Base-by-base conservation (phyloP, 2,113 vertebrate species). In the Eulacestoma nigropectus region DNA sequence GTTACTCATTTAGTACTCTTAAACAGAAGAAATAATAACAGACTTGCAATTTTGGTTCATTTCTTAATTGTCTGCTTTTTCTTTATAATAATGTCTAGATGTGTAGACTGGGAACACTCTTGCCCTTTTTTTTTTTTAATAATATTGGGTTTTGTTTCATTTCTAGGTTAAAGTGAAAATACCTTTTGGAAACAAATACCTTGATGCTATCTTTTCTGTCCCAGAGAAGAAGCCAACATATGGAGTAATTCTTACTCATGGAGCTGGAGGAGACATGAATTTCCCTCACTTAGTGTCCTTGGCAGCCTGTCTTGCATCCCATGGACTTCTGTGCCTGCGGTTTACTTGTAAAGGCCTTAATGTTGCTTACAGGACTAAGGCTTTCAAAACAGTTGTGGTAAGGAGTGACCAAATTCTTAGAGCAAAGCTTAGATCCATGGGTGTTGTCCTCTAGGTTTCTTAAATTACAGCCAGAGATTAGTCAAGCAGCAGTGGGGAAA, bases 331-430 rank as follows among this genome's bases (percentile, higher is more conserved):
- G 22, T 99, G 98, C 78, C 97, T 99, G 68, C 97, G 99, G 7
- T 99, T 99, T 95, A 99, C 99, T 16, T 99, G 99, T 93, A 99
- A 98, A 98, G 98, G 98, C n/a, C 98, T 99, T 80, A 99, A 99
- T 72, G 74, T 99, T 77, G 92, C 50, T 14, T 98, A 99, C 41
- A 98, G 99, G 95, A 94, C 98, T 76, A 99, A 98, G 94, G 99
- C 99, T 37, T 99, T 98, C 93, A 97, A 87, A 65, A 95, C 98
- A 64, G 99, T 98, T 92, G 96, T 98, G 98, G 99, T 99, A 97
- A 97, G 98, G 82, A 96, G 77, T 69, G 32, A 69, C 37, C 29
- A 46, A 37, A 49, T 79, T 74, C 44, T 72, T n/a, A 41, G 16
- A 37, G 35, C 23, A 33, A 72, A 67, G 4, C 18, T 69, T 52